A percentile compares a stretch with the other conserved stretches of the same genome.
These are phyloP conservation scores for Agrenia bidenticulata DNA, from an alignment of 2,888 invertebrate species.

Conservation along the genomic window DNA sequence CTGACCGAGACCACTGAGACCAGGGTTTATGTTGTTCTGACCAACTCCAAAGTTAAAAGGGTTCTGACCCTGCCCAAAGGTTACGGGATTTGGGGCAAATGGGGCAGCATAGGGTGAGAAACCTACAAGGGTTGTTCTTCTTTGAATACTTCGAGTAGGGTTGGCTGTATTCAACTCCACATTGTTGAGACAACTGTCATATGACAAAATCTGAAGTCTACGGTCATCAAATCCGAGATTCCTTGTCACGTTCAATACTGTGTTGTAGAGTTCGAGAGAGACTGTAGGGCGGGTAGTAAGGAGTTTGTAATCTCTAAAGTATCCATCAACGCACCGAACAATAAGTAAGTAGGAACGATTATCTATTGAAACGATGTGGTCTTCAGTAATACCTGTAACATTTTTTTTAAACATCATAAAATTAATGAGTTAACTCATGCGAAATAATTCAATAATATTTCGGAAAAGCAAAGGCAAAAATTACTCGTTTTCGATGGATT, in stretches of 20 bases:
- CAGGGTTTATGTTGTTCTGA: too few relatives aligned
- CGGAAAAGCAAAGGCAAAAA: neutral
- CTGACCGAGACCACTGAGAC: too few relatives aligned
- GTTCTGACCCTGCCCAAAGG: too few relatives aligned
- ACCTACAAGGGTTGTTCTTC: too few relatives aligned
- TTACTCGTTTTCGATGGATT: slow-evolving; percentile 6
- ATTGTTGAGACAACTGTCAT: slow-evolving; percentile 16
- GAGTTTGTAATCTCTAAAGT: slow-evolving; percentile 26
- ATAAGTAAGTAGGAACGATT: slow-evolving; percentile 24
- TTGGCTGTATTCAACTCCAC: too few relatives aligned
- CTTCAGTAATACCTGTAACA: slow-evolving; percentile 17
- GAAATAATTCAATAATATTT: neutral
- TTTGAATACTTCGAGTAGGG: too few relatives aligned
- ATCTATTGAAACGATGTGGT: slow-evolving; percentile 19
- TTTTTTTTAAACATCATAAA: neutral
- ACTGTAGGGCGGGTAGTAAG: slow-evolving; percentile 22
- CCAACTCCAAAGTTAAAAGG: too few relatives aligned
- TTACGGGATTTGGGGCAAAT: too few relatives aligned
- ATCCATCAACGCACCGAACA: slow-evolving; percentile 25
- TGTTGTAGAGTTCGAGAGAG: slow-evolving; percentile 21
- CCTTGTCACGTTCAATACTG: slow-evolving; percentile 13
- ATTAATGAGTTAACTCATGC: neutral
- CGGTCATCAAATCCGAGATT: slow-evolving; percentile 26
- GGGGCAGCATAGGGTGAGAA: too few relatives aligned
- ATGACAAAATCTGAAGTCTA: slow-evolving; percentile 16